Evolutionary conservation across 2,113 vertebrate species (phyloP).

Genomic region (Aptenodytes forsteri): DNA sequence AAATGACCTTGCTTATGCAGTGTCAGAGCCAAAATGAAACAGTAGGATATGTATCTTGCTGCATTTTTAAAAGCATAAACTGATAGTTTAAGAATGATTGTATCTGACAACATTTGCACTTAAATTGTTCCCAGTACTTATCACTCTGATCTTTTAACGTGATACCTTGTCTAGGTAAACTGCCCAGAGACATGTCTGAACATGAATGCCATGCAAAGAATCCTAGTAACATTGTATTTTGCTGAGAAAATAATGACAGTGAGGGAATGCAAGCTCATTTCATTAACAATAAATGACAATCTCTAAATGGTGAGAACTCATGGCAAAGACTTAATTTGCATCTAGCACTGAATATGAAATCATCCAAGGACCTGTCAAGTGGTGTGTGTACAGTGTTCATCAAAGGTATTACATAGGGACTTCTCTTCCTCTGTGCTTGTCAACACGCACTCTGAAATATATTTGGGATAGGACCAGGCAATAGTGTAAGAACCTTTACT

Average conservation of each 20-base stretch:
- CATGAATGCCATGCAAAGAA: neutral
- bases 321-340: neutral
- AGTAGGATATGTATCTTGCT: slow-evolving; percentile 4
- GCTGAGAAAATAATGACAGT: neutral
- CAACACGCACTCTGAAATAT: neutral
- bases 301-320: neutral
- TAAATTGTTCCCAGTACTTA: neutral
- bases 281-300: neutral
- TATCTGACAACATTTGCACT: neutral
- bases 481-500: neutral
- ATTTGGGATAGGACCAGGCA: neutral
- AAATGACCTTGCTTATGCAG: slow-evolving; percentile 52
- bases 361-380: neutral
- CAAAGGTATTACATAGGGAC: neutral
- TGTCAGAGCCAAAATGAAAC: slow-evolving; percentile 38
- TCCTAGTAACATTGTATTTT: neutral
- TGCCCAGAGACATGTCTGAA: slow-evolving; percentile 2
- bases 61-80: neutral
- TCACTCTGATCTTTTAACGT: neutral
- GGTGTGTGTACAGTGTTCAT: neutral
- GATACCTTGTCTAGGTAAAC: neutral
- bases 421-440: neutral
- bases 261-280: neutral
- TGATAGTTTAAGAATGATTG: neutral
- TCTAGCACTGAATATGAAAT: neutral